Base-by-base conservation (phyloP, 1,140 invertebrate species). In the Patella vulgata region DNA sequence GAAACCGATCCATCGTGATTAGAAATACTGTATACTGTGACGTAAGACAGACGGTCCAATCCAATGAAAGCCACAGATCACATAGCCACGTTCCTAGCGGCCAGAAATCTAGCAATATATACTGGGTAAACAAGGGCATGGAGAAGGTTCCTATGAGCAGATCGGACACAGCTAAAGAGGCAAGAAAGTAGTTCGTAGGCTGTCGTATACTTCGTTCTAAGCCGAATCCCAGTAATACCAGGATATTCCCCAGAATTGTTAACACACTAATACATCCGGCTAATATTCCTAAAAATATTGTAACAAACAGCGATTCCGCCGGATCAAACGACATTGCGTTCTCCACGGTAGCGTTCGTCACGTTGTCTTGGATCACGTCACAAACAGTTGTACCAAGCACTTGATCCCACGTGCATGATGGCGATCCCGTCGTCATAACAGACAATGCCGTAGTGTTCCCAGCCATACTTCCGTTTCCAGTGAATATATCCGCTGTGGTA, bases 151-250 rank as follows among this genome's bases (percentile, higher is more conserved):
- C 98, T 83, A 99, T 99, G 6, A 99, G 88, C 86, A 99, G 90
- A 86, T 99, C 98, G 12, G 96, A 98, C 31, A 97, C 94, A 25
- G 98, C 97, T 43, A 99, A 87, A 0, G 96, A 99, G 3, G 96
- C 97, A 54, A 99, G 98, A 86, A 99, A 99, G 86, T 99, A 99
- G 86, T 99, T 99, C 79, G 95, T 97, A 2, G 98, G 97, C 78
- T 99, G 97, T 46, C 98, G 89, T 75, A 99, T 99, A 57, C 93
- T 93, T 59, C 97, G 88, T 82, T 99, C 98, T 27, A 99, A 92
- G 56, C 97, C 92, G 85, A 99, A 99, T 25, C 96, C 94, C 36
- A 98, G 82, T 25, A 99, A 88, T 31, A 99, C 98, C 17, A 99
- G 88, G 47, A 99, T 92, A 82, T 99, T 99, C 39, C 98, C 98